Evolutionary conservation across 2,113 vertebrate species (phyloP), one percentile per base, ranked within the genome.

Genomic region (Leptocoma aspasia): DNA sequence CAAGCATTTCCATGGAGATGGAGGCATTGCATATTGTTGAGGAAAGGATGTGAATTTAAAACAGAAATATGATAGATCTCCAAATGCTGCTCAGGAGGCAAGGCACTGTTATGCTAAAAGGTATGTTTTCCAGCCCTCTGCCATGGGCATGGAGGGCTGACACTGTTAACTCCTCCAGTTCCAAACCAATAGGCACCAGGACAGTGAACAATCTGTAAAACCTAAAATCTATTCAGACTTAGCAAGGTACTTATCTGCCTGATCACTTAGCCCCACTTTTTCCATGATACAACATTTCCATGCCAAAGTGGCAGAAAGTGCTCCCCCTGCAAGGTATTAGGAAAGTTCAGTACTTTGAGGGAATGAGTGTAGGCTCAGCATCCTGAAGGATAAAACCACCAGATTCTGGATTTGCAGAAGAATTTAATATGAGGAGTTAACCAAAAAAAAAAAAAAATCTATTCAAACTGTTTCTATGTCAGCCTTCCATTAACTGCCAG

Each of bases 1-100:
- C 41, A 73, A 52, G 91, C 86, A 97, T 97, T 97, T 97, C 96
- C 95, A 93, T 96, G 96, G 92, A 97, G 97, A 96, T 94, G 77
- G 80, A 93, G 42, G 47, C 79, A 82, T 66, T 89, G 78, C 24
- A 6, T 96, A 91, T 69, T 93, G 92, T 86, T 86, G 81, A 89
- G 72, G 77, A 47, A 95, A 89, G 91, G 87, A 89, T 85, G 78
- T 94, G 88, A 92, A 92, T 96, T 94, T 94, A 88, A 87, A 96
- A 86, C n/a, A 92, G 91, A 96, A 96, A 94, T 81, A 80, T 52
- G 82, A 90, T 65, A 60, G 72, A 85, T 90, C 79, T 95, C 31
- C 2, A 95, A 95, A 39, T 41, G 71, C 22, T 76, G 45, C 77
- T 96, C 22, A 61, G 90, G 63, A 73, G 44, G 47, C 53, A 63